Evolutionary conservation across 2,888 invertebrate species (phyloP).

Genomic region (Synanthedon myopaeformis): DNA sequence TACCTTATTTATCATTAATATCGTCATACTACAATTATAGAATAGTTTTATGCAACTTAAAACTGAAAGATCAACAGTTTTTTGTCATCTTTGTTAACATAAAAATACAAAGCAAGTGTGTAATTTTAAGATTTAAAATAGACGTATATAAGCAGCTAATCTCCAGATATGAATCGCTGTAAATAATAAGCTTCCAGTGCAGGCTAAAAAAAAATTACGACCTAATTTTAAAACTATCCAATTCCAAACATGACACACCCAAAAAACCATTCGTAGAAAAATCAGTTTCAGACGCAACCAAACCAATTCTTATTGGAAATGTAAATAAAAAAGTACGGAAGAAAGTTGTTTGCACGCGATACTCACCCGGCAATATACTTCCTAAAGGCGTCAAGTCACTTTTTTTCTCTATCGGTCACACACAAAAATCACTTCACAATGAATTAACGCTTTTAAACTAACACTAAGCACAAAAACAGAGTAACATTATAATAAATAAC

Average conservation of each 20-base stretch:
- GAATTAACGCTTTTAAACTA: slow-evolving; percentile 36
- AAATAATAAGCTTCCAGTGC: neutral
- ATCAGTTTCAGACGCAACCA: slow-evolving; percentile 15
- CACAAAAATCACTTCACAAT: slow-evolving; percentile 40
- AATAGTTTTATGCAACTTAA: neutral
- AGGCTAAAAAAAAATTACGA: slow-evolving; percentile 34
- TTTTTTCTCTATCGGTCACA: slow-evolving; percentile 33
- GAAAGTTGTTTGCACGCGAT: slow-evolving; percentile 31
- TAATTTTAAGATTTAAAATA: neutral
- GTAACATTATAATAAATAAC: slow-evolving; percentile 49
- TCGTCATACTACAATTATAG: neutral
- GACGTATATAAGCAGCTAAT: neutral
- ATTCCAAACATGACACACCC: slow-evolving; percentile 52
- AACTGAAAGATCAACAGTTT: neutral
- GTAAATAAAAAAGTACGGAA: slow-evolving; percentile 25
- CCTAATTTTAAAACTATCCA: slow-evolving; percentile 24
- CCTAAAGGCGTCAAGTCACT: slow-evolving; percentile 33
- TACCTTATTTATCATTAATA: neutral
- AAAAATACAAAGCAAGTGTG: no score
- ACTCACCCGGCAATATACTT: slow-evolving; percentile 50
- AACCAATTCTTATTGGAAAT: slow-evolving; percentile 24
- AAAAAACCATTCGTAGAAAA: slow-evolving; percentile 10
- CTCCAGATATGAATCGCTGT: neutral
- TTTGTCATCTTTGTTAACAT: neutral
- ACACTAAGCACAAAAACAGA: slow-evolving; percentile 61